Percentiles rank a stretch among this genome's conserved stretches.
phyloP scores from a whole-genome alignment of 1,140 invertebrate species.

The Atta colombica region DNA sequence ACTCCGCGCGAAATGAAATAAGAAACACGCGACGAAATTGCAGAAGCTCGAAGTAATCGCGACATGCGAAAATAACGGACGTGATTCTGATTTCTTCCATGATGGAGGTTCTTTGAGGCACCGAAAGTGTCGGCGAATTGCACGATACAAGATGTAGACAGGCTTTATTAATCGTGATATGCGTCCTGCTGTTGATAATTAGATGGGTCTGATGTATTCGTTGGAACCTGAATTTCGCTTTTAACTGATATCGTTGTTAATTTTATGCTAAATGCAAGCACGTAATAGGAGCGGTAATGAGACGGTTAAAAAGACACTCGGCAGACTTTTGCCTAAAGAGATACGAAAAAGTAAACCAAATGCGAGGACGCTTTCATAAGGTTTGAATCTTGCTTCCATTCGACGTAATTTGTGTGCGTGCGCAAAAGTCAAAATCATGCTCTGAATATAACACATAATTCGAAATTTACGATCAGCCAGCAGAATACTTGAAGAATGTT shows the following conservation, averaged over 20 bases:
- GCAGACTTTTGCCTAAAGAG: not conserved
- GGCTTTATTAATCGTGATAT: slow-evolving; percentile 12
- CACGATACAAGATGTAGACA: not conserved
- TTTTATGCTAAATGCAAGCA: not conserved
- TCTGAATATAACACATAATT: slow-evolving; percentile 11
- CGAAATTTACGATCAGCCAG: slow-evolving; percentile 1
- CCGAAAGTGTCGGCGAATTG: slow-evolving; percentile 7
- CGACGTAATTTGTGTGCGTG: not conserved
- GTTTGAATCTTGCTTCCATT: not conserved
- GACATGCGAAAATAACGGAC: slow-evolving; percentile 6
- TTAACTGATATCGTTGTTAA: slow-evolving; percentile 23
- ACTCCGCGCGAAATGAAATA: not conserved
- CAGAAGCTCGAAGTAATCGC: slow-evolving; percentile 16
- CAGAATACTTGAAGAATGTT: slow-evolving; percentile 1
- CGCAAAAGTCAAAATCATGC: slow-evolving; percentile 21
- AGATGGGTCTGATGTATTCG: not conserved
- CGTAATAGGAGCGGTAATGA: slow-evolving; percentile 4
- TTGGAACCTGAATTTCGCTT: not conserved
- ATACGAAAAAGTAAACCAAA: not conserved
- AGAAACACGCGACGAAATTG: slow-evolving; percentile 29
- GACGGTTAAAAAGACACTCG: slow-evolving; percentile 15
- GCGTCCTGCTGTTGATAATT: slow-evolving; percentile 30
- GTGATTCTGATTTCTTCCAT: not conserved
- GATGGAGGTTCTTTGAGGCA: not conserved
- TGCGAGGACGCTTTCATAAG: not conserved